These are phyloP conservation scores for Papilio machaon DNA, from an alignment of 1,140 invertebrate species.

Conservation along the genomic window DNA sequence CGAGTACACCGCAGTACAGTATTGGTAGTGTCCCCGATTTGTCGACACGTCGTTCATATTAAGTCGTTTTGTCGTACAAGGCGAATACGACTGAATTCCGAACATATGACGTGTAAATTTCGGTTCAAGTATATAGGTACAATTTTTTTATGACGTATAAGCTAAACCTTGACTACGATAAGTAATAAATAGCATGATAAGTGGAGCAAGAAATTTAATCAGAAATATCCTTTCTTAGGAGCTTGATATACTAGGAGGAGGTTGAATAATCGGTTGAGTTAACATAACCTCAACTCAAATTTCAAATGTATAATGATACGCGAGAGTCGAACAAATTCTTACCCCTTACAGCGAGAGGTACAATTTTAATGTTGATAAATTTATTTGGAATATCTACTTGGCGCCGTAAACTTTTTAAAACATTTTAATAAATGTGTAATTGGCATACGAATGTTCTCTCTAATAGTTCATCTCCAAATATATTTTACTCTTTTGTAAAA, in stretches of 20 bases:
- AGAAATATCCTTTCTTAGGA: not conserved
- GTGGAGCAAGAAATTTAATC: not conserved
- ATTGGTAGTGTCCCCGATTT: slow-evolving; percentile 1
- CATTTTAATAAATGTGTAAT: not conserved
- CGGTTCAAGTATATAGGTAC: not conserved
- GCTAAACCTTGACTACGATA: not conserved
- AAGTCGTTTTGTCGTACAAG: slow-evolving; percentile 15
- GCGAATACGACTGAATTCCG: slow-evolving; percentile 17
- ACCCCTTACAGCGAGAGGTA: not conserved
- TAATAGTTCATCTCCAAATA: not conserved
- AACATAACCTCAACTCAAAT: not conserved
- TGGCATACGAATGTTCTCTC: not conserved
- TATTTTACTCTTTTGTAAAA: not conserved
- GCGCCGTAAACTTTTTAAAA: not conserved
- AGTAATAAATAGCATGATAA: not conserved
- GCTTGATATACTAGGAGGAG: not conserved
- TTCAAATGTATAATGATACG: not conserved
- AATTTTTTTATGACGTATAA: not conserved
- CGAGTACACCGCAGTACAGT: not conserved
- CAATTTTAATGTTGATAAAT: not conserved
- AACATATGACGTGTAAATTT: slow-evolving; percentile 22
- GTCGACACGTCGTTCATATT: slow-evolving; percentile 8
- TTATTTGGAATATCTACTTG: not conserved
- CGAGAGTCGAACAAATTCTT: not conserved
- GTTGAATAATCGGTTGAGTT: not conserved